Evolutionary conservation across 2,797 vertebrate genomes (phyloP).

Genomic region (Spea hammondii): DNA sequence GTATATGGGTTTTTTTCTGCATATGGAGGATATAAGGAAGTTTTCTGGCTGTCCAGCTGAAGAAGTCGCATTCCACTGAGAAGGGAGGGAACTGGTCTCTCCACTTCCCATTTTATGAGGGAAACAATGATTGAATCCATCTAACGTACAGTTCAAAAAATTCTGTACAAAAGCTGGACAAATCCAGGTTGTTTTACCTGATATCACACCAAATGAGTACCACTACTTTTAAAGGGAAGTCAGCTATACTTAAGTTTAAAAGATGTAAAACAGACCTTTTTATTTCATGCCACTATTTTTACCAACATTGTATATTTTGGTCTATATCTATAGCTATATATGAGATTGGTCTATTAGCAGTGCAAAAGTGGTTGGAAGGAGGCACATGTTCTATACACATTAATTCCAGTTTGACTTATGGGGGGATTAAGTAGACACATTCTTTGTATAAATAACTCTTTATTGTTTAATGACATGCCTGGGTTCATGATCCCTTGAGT

Average conservation of each 20-base stretch:
- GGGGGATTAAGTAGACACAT: not conserved
- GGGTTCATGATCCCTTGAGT: not conserved
- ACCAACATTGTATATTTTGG: too few relatives aligned
- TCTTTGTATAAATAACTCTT: not conserved
- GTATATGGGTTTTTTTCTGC: too few relatives aligned
- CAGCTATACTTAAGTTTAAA: too few relatives aligned
- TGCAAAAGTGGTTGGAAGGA: too few relatives aligned
- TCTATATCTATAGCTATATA: too few relatives aligned
- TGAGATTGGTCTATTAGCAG: too few relatives aligned
- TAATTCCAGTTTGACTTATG: slow-evolving; percentile 4
- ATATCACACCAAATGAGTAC: not conserved
- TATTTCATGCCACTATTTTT: too few relatives aligned
- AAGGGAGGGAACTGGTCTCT: not conserved
- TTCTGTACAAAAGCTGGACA: not conserved
- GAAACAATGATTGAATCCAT: not conserved
- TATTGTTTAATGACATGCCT: not conserved
- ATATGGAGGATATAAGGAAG: too few relatives aligned
- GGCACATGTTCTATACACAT: not conserved
- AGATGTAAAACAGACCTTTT: too few relatives aligned
- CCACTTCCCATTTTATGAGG: not conserved
- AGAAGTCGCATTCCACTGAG: too few relatives aligned
- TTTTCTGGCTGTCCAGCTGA: too few relatives aligned
- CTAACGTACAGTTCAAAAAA: not conserved
- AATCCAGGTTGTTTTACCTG: not conserved
- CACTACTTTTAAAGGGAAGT: not conserved